Evolutionary conservation across 2,888 invertebrate species (phyloP).

Genomic region (Lathronympha strigana): DNA sequence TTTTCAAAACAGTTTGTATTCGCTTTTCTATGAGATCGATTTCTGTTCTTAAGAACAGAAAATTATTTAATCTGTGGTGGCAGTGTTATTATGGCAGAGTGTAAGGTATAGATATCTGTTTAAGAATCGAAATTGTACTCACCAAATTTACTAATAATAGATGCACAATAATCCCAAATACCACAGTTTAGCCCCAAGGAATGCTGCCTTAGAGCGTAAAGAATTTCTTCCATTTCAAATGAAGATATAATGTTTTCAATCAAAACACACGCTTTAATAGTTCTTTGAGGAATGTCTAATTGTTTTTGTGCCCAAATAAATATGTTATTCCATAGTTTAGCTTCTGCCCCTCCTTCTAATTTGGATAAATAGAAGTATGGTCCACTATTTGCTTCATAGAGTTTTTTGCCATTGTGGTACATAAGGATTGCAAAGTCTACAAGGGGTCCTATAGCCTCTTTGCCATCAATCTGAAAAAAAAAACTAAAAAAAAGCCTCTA

Average conservation of each 20-base stretch:
- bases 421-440: conserved; percentile 88
- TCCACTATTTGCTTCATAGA: conserved; percentile 83
- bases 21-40: no score
- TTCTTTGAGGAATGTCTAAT: conserved; percentile 83
- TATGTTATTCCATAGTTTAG: conserved; percentile 88
- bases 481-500: not conserved
- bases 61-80: no score
- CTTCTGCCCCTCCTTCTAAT: conserved; percentile 86
- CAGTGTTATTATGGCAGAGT: no score
- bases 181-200: conserved; percentile 89
- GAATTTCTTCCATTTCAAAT: conserved; percentile 88
- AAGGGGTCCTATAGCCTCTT: conserved; percentile 86
- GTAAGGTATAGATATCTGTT: no score
- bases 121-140: conserved; percentile 46
- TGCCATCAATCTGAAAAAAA: conserved; percentile 80
- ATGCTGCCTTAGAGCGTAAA: conserved; percentile 86
- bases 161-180: conserved; percentile 89
- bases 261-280: conserved; percentile 88
- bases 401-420: conserved; percentile 85
- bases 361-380: conserved; percentile 90
- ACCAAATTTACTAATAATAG: conserved; percentile 87
- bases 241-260: conserved; percentile 88
- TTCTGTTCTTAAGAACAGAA: no score
- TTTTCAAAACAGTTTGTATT: no score
- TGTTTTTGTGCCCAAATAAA: conserved; percentile 85